Base-by-base conservation (phyloP, 2,113 vertebrate species). In the Lycocorax pyrrhopterus region DNA sequence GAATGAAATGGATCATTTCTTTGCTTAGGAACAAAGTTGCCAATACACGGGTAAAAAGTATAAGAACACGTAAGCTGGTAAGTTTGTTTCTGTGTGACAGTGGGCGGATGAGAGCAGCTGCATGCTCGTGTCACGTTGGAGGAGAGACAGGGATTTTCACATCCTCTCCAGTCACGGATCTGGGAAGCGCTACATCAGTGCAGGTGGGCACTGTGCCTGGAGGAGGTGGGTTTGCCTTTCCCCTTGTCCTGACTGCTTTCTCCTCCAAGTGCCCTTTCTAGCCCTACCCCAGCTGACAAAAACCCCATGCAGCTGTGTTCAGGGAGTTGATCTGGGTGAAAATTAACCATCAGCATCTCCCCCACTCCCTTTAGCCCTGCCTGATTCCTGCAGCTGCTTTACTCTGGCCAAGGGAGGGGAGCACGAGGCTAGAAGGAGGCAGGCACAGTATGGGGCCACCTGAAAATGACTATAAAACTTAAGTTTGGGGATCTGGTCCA, bases 231-330 rank as follows among this genome's bases (percentile, higher is more conserved):
- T 73, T 90, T 96, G 63, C 52, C 41, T 89, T 83, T 86, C 49
- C 37, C 16, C 6, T 66, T 2, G 1, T 73, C 44, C 35, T 2
- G 1, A 16, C 13, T 0, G 0, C 59, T 27, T 47, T 73, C 55
- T 91, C 27, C 63, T 89, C 46, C 3, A 2, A 37, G 30, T 53
- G n/a, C 64, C 29, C 12, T 71, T 84, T 87, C 60, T 59, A 81
- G 35, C 53, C 23, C 44, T 72, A 12, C 39, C 10, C 12, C 35
- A 51, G 71, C 35, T 2, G 13, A 33, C 2, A 10, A 52, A 46
- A 63, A 29, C 49, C 67, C 46, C 3, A 1, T 21, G 58, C 30
- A 55, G 51, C 33, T 2, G 1, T 21, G 27, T 39, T 55, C 44
- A 52, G 41, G 26, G 37, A 87, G 60, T 22, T 66, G 32, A 55